phyloP scores from a whole-genome alignment of 1,140 invertebrate species.

The Trypoxylus dichotomus region DNA sequence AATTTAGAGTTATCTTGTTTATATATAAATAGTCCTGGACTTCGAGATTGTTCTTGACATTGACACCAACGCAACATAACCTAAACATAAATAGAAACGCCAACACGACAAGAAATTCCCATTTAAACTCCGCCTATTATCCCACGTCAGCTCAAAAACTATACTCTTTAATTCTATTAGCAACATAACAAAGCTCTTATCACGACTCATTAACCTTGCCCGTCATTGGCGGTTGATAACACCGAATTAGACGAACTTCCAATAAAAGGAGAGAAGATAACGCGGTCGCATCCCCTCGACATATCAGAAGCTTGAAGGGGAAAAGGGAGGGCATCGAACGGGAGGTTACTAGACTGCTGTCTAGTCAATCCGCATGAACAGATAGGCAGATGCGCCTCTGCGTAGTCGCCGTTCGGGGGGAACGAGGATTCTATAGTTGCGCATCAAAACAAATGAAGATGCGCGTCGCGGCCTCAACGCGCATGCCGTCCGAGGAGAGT shows the following conservation, averaged over 20 bases:
- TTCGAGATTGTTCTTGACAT: too few relatives aligned
- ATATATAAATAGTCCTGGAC: too few relatives aligned
- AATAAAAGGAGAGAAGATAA: neutral
- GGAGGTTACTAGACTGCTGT: neutral
- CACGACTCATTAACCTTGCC: too few relatives aligned
- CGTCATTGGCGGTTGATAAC: neutral
- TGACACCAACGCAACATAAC: too few relatives aligned
- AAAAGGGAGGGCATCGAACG: neutral
- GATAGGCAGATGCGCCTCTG: constrained; percentile 38
- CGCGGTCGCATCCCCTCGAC: neutral
- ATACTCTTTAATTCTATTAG: too few relatives aligned
- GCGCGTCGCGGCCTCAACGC: neutral
- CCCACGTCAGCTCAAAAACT: too few relatives aligned
- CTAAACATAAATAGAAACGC: too few relatives aligned
- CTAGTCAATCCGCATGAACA: constrained; percentile 26
- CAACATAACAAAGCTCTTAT: too few relatives aligned
- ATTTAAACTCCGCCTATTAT: too few relatives aligned
- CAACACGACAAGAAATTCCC: too few relatives aligned
- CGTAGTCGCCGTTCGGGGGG: constrained; percentile 35
- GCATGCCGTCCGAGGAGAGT: neutral
- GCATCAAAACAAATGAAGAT: neutral
- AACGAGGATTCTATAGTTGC: constrained; percentile 1
- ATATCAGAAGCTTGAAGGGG: neutral
- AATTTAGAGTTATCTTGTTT: too few relatives aligned
- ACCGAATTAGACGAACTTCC: neutral